Evolutionary conservation across 2,797 vertebrate genomes (phyloP).

Genomic region (Iguana delicatissima): DNA sequence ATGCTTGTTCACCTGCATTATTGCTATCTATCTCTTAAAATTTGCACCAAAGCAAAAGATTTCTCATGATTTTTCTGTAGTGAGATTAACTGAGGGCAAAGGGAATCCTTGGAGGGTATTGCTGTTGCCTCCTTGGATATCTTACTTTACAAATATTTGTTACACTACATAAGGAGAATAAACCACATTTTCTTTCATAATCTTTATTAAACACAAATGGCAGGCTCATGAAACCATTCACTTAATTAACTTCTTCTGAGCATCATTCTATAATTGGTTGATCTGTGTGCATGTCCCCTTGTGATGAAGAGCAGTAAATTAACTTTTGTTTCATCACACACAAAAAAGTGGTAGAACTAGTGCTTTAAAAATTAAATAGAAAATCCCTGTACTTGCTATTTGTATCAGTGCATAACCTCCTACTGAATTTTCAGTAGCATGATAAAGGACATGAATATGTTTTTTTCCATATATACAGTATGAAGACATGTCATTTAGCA

Average conservation of each 20-base stretch:
- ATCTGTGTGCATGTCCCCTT: constrained; percentile 69
- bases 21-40: background rate
- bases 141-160: constrained; percentile 48
- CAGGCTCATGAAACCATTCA: constrained; percentile 58
- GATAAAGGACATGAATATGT: constrained; percentile 49
- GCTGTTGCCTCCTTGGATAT: background rate
- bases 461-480: constrained; percentile 30
- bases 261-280: constrained; percentile 66
- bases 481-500: constrained; percentile 38
- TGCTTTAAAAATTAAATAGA: constrained; percentile 59
- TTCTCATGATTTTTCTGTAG: background rate
- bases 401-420: constrained; percentile 46
- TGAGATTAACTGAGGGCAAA: background rate
- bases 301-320: constrained; percentile 67
- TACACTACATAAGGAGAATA: constrained; percentile 57
- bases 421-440: constrained; percentile 55
- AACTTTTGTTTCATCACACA: constrained; percentile 29
- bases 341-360: constrained; percentile 43
- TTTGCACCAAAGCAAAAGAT: background rate
- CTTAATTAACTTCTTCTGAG: constrained; percentile 69
- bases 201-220: constrained; percentile 72
- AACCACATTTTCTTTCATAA: constrained; percentile 66
- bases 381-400: constrained; percentile 34
- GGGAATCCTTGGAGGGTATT: background rate
- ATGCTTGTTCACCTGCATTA: background rate